Base-by-base conservation (phyloP, 1,140 invertebrate species). In the Anastrepha ludens region DNA sequence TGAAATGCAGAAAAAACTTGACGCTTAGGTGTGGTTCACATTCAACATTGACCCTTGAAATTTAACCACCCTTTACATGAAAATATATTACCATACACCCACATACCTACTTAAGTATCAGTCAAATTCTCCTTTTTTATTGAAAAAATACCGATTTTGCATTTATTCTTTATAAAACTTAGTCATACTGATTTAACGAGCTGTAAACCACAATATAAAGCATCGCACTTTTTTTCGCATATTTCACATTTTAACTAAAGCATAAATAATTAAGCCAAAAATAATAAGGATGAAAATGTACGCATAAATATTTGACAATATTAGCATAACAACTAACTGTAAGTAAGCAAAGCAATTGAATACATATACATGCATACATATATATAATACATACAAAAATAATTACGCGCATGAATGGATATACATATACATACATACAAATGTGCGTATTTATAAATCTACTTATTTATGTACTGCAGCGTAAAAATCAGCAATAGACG, bases 91-190 rank as follows among this genome's bases (percentile, higher is more conserved):
- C 17, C 59, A 0, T 29, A 1, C 29, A 29, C 29, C 29, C 1
- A 29, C 29, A 29, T 29, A 29, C 29, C 29, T 29, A 29, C 29
- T 29, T 29, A 29, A 29, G 29, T 29, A 29, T 29, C 29, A 29
- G 29, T 29, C 29, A 29, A 29, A 29, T 64, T 64, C 62, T 89
- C 78, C 88, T 87, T 88, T 87, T 87, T 86, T 87, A 89, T 88
- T 15, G 65, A 29, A 29, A 29, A 13, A 74, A n/a, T 50, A 20
- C 55, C 47, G 74, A 50, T 81, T 81, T 81, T 11, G 47, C 74
- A 81, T 81, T 81, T 81, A 2, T 41, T 55, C 47, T 29, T 50
- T 81, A 81, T 11, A 41, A 15, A 62, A 62, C 60, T 62, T 55
- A n/a, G n/a, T 55, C n/a, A 81, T 2, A 81, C n/a, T 55, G 17